A percentile compares a stretch with the other conserved stretches of the same genome.
Evolutionary conservation across 2,888 invertebrate genomes (phyloP).

Genomic region (Sphaerophoria rueppellii): DNA sequence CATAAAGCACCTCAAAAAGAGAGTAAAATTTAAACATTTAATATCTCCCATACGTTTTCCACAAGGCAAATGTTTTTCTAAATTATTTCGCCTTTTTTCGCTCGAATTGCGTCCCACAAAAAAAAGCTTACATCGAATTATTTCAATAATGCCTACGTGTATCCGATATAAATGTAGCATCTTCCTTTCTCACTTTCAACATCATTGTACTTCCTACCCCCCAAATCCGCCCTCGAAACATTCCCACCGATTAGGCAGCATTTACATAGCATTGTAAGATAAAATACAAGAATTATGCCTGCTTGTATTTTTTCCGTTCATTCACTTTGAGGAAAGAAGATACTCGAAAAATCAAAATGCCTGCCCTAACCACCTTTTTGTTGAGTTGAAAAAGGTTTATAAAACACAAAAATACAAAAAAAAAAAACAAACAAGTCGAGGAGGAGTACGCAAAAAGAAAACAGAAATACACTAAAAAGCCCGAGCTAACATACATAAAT

Average conservation of each 20-base stretch:
- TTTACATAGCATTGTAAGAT: conserved; percentile 67
- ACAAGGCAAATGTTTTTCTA: conserved; percentile 7
- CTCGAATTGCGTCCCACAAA: conserved; percentile 28
- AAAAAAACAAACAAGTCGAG: conserved; percentile 5
- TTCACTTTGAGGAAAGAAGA: neutral
- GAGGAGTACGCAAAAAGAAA: conserved; percentile 10
- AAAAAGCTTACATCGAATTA: conserved; percentile 54
- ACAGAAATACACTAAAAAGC: conserved; percentile 63
- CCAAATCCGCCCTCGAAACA: neutral
- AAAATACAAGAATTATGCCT: conserved; percentile 64
- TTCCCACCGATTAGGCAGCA: conserved; percentile 7
- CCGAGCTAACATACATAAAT: conserved; percentile 73
- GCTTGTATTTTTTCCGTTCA: conserved; percentile 41
- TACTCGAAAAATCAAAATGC: neutral
- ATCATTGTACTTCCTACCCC: neutral
- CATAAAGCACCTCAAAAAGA: too few species aligned
- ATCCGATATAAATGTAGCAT: conserved; percentile 17
- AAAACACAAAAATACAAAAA: conserved; percentile 7
- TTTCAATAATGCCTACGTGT: conserved; percentile 47
- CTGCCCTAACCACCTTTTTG: conserved; percentile 45
- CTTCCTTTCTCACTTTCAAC: neutral
- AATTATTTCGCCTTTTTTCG: conserved; percentile 17
- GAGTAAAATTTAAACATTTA: too few species aligned
- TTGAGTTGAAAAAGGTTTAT: conserved; percentile 42
- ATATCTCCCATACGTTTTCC: too few species aligned